phyloP scores from a whole-genome alignment of 2,797 vertebrate genomes.

The Dendrocincla tyrannina region DNA sequence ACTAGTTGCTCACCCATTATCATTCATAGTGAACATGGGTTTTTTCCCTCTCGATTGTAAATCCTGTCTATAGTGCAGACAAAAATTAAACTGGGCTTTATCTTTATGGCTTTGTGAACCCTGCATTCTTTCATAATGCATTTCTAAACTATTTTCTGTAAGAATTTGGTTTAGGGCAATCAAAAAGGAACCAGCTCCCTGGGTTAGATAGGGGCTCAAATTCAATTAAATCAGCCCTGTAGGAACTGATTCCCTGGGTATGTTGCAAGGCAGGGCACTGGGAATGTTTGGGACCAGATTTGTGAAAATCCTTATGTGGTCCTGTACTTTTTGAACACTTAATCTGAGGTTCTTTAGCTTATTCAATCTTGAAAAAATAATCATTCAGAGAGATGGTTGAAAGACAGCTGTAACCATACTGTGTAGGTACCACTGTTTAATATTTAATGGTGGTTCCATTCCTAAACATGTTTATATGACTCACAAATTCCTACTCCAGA shows the following conservation, averaged over 20 bases:
- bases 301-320: slow-evolving; percentile 16
- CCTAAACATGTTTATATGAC: neutral
- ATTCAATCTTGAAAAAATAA: neutral
- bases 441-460: slow-evolving; percentile 11
- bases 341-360: neutral
- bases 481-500: slow-evolving; percentile 16
- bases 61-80: neutral
- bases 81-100: slow-evolving; percentile 32
- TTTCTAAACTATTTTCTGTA: slow-evolving; percentile 26
- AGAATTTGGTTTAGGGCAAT: slow-evolving; percentile 48
- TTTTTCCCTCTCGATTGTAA: neutral
- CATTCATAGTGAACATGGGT: neutral
- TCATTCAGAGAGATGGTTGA: neutral
- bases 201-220: slow-evolving; percentile 23
- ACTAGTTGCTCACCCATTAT: neutral
- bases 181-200: slow-evolving; percentile 13
- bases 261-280: neutral
- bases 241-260: slow-evolving; percentile 1
- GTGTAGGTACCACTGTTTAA: neutral
- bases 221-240: slow-evolving; percentile 41
- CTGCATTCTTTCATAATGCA: neutral
- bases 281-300: neutral
- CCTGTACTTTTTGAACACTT: slow-evolving; percentile 7
- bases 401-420: slow-evolving; percentile 4
- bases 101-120: slow-evolving; percentile 10